phyloP scores from a whole-genome alignment of 2,797 vertebrate species.

The Smutsia temminckii region DNA sequence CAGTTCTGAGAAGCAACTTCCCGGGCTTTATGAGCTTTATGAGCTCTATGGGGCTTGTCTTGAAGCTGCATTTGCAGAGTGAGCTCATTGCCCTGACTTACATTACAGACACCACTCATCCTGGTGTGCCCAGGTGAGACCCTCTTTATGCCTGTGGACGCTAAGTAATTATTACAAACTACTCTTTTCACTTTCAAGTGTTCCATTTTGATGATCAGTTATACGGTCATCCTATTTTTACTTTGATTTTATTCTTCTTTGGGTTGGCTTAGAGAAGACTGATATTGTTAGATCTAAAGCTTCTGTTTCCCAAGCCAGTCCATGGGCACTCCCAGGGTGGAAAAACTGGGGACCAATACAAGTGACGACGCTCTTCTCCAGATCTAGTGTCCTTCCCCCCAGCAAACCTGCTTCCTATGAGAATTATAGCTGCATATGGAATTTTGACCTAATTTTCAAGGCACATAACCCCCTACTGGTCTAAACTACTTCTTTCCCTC shows the following conservation, averaged over 20 bases:
- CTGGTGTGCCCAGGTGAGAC: background rate
- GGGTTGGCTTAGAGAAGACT: background rate
- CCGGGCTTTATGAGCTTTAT: too few relatives aligned
- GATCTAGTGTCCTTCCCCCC: background rate
- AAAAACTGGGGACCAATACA: background rate
- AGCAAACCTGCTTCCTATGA: background rate
- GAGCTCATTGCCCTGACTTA: background rate
- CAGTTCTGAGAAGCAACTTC: background rate
- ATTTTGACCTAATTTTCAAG: background rate
- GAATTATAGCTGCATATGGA: background rate
- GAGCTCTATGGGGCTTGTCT: background rate
- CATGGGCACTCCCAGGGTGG: background rate
- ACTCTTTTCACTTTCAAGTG: background rate
- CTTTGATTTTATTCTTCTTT: background rate
- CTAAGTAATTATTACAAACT: background rate
- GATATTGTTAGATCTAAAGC: background rate
- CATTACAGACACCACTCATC: too few relatives aligned
- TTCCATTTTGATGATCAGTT: background rate
- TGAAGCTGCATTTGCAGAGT: background rate
- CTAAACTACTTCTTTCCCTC: slow-evolving; percentile 22
- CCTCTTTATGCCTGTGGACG: background rate
- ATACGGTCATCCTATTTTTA: background rate
- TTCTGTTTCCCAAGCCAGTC: background rate
- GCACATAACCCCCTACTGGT: background rate
- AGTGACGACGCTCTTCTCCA: background rate